Evolutionary conservation across 2,797 vertebrate genomes (phyloP).

Genomic region (Bucorvus abyssinicus): DNA sequence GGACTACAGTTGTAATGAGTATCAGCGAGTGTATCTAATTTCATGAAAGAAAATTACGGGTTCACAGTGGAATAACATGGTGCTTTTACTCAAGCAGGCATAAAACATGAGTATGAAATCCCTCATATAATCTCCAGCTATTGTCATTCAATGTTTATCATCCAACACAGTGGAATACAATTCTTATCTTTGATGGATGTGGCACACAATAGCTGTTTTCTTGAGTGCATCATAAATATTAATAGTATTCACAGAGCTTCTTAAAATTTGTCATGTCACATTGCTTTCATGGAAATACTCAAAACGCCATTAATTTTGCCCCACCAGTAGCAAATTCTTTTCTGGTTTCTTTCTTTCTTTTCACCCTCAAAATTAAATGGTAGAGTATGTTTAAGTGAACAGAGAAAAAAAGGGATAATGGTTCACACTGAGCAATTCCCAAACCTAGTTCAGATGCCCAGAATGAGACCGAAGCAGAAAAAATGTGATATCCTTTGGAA

Average conservation of each 20-base stretch:
- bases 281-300: constrained; percentile 49
- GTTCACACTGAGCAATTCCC: constrained; percentile 14
- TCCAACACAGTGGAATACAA: constrained; percentile 46
- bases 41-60: constrained; percentile 38
- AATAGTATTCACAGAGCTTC: constrained; percentile 67
- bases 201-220: constrained; percentile 39
- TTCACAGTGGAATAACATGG: constrained; percentile 23
- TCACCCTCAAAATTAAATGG: neutral
- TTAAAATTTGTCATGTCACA: constrained; percentile 65
- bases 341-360: neutral
- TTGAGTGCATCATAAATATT: constrained; percentile 74
- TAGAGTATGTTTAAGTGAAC: neutral
- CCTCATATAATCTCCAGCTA: constrained; percentile 48
- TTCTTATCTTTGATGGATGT: constrained; percentile 68
- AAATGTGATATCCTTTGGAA: neutral
- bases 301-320: constrained; percentile 9
- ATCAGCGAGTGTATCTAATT: constrained; percentile 41
- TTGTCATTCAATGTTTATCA: constrained; percentile 71
- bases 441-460: constrained; percentile 1
- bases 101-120: constrained; percentile 36
- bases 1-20: neutral
- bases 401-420: neutral
- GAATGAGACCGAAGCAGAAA: constrained; percentile 23
- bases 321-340: neutral
- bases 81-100: constrained; percentile 19